These are phyloP conservation scores for Ceratoteleas bidentatus DNA, from an alignment of 1,140 invertebrate genomes.

Conservation along the genomic window DNA sequence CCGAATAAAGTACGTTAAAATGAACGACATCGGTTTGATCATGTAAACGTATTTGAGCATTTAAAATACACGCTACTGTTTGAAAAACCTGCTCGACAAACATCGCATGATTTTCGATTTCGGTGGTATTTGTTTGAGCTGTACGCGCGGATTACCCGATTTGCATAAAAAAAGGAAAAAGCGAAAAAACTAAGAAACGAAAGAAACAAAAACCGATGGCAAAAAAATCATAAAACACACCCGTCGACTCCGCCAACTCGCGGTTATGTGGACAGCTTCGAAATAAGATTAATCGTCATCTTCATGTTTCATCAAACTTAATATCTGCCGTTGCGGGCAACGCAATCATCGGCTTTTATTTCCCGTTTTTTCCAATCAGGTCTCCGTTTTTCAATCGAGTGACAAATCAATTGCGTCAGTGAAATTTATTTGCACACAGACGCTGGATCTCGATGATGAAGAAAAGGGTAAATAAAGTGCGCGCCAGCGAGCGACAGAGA, in stretches of 20 bases:
- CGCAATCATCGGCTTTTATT: conserved; percentile 49
- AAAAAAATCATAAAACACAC: not conserved
- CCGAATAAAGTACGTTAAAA: conserved; percentile 59
- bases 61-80: conserved; percentile 52
- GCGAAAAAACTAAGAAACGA: not conserved
- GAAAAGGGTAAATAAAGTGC: conserved; percentile 64
- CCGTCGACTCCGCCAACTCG: too few relatives aligned
- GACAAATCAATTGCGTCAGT: conserved; percentile 64
- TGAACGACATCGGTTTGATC: conserved; percentile 57
- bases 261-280: not conserved
- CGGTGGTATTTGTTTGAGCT: conserved; percentile 14
- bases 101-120: conserved; percentile 51
- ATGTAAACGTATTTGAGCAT: conserved; percentile 59
- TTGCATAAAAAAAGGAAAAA: conserved; percentile 5
- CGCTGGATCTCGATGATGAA: conserved; percentile 58
- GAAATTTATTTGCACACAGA: conserved; percentile 62
- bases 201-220: not conserved
- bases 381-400: conserved; percentile 58
- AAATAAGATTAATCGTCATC: conserved; percentile 25
- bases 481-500: conserved; percentile 2
- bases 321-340: conserved; percentile 29
- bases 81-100: conserved; percentile 36
- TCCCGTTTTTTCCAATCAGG: conserved; percentile 45
- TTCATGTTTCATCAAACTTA: conserved; percentile 43
- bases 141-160: conserved; percentile 6